These are phyloP conservation scores for Torymus aiolomorphi DNA, from an alignment of 2,888 invertebrate genomes.

Conservation along the genomic window DNA sequence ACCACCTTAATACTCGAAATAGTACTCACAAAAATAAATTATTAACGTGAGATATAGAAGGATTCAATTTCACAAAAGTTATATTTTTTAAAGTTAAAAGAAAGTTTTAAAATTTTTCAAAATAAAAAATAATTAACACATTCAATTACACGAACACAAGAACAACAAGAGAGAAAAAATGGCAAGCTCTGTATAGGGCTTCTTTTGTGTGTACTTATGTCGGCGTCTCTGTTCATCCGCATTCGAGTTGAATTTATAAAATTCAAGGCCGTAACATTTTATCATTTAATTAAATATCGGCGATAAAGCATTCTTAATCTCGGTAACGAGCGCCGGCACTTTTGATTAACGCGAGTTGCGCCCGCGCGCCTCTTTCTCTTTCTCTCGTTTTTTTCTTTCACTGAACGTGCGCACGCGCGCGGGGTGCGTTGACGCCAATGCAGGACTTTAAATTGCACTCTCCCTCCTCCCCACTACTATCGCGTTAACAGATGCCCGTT, in stretches of 20 bases:
- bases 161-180: slow-evolving; percentile 35
- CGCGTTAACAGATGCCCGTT: slow-evolving; percentile 56
- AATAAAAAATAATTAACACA: slow-evolving; percentile 51
- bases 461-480: slow-evolving; percentile 33
- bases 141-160: slow-evolving; percentile 29
- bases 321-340: slow-evolving; percentile 64
- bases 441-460: slow-evolving; percentile 57
- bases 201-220: slow-evolving; percentile 48
- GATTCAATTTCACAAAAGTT: too few relatives aligned
- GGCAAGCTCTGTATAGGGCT: slow-evolving; percentile 36
- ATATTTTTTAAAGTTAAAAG: too few relatives aligned
- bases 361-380: slow-evolving; percentile 48
- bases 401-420: slow-evolving; percentile 11
- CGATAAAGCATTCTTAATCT: slow-evolving; percentile 68
- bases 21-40: too few relatives aligned
- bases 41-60: too few relatives aligned
- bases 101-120: too few relatives aligned
- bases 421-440: slow-evolving; percentile 56
- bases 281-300: slow-evolving; percentile 70
- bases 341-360: slow-evolving; percentile 62
- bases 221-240: slow-evolving; percentile 45
- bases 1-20: too few relatives aligned
- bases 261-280: slow-evolving; percentile 63
- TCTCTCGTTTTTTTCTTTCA: slow-evolving; percentile 36
- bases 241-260: slow-evolving; percentile 63